Conservation (phyloP, 1,140 invertebrate species). For the Platorchestia sp. region DNA sequence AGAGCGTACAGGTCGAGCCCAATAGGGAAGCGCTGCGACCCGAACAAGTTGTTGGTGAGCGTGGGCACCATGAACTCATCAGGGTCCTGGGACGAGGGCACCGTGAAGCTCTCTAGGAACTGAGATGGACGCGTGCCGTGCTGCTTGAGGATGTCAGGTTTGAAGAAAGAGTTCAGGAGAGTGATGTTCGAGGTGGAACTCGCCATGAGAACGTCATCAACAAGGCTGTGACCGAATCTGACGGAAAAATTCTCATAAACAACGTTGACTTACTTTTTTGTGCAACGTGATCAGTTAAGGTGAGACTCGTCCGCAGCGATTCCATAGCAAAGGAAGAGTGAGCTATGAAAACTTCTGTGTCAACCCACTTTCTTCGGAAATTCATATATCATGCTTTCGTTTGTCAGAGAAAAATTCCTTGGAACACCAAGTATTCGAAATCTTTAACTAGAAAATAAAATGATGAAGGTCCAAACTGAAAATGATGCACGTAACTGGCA, state of each 20-base stretch:
- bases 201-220: conserved; percentile 12
- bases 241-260: background rate
- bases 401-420: too few species aligned
- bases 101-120: conserved; percentile 25
- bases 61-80: conserved; percentile 33
- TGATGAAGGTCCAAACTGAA: background rate
- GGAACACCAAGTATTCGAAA: too few species aligned
- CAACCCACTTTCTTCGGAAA: too few species aligned
- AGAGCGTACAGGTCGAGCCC: conserved; percentile 18
- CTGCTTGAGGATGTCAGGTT: conserved; percentile 28
- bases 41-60: conserved; percentile 26
- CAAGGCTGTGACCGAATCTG: conserved; percentile 34
- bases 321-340: background rate
- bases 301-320: background rate
- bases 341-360: background rate
- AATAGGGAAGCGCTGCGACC: background rate
- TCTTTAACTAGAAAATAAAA: background rate
- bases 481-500: background rate
- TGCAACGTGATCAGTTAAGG: background rate
- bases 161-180: conserved; percentile 1
- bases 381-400: too few species aligned
- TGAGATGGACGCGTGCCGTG: conserved; percentile 5
- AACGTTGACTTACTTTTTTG: background rate
- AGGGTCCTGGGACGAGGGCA: conserved; percentile 13
- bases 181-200: background rate